Conservation (phyloP, 2,797 vertebrate genomes). For the Leptatherina wallacei region DNA sequence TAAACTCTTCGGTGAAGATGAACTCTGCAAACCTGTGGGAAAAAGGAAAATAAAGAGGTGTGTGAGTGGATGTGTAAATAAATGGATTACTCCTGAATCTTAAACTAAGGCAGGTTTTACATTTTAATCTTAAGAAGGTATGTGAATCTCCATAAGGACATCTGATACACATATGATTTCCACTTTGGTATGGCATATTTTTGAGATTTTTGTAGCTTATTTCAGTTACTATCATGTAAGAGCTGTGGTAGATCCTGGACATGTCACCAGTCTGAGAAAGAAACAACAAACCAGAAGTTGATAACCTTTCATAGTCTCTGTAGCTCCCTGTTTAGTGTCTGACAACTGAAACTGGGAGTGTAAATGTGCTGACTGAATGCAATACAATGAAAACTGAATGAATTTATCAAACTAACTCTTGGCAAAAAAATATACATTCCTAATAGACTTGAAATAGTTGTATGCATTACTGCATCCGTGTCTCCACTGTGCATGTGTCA, state of each 20-base stretch:
- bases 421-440: too few species aligned
- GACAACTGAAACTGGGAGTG: too few species aligned
- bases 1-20: conserved; percentile 92
- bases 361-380: too few species aligned
- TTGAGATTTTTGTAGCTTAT: neutral
- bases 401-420: too few species aligned
- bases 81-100: neutral
- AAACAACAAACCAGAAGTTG: too few species aligned
- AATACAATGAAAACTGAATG: too few species aligned
- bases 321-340: too few species aligned
- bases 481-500: too few species aligned
- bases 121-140: neutral
- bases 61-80: neutral
- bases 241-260: too few species aligned
- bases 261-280: too few species aligned
- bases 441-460: neutral
- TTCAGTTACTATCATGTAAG: neutral
- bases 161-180: neutral
- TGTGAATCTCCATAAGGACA: neutral
- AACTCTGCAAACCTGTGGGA: conserved; percentile 91
- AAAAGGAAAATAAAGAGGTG: neutral
- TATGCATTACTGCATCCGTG: too few species aligned
- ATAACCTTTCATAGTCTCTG: too few species aligned
- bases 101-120: neutral
- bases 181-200: neutral